A percentile compares a stretch with the other conserved stretches of the same genome.
Evolutionary conservation across 2,113 vertebrate species (phyloP).

Genomic region (Neodon shergylaensis): DNA sequence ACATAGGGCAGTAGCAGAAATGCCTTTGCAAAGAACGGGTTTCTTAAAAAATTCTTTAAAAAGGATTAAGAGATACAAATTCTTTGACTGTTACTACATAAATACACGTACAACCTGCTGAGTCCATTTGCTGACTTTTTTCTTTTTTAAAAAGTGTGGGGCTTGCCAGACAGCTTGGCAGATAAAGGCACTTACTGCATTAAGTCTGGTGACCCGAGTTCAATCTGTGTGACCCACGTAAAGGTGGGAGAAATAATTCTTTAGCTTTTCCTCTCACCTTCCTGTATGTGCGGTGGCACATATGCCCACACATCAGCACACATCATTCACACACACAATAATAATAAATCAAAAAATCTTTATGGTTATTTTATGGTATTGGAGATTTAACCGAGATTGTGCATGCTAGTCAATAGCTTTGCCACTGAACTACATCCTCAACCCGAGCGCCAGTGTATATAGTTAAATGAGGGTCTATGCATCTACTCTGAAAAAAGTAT

Average conservation of each 20-base stretch:
- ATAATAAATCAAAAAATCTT: neutral
- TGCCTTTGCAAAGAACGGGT: conserved; percentile 8
- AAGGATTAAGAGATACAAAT: neutral
- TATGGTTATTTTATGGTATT: neutral
- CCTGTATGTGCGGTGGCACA: neutral
- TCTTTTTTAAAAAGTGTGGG: neutral
- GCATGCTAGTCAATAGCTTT: neutral
- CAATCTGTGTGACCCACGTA: neutral
- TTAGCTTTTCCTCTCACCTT: neutral
- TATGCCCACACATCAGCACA: neutral
- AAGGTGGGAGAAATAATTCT: neutral
- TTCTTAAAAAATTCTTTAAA: neutral
- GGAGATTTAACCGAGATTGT: too few species aligned
- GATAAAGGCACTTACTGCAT: neutral
- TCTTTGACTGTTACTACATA: neutral
- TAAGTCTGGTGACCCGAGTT: neutral
- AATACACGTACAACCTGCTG: neutral
- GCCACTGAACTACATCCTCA: neutral
- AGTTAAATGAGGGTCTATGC: neutral
- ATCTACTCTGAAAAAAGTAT: neutral
- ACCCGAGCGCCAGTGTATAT: neutral
- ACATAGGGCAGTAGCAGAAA: neutral
- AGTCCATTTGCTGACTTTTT: neutral
- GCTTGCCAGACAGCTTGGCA: neutral
- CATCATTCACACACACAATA: neutral